Evolutionary conservation across 1,140 invertebrate genomes (phyloP).

Genomic region (Drosophila subobscura): DNA sequence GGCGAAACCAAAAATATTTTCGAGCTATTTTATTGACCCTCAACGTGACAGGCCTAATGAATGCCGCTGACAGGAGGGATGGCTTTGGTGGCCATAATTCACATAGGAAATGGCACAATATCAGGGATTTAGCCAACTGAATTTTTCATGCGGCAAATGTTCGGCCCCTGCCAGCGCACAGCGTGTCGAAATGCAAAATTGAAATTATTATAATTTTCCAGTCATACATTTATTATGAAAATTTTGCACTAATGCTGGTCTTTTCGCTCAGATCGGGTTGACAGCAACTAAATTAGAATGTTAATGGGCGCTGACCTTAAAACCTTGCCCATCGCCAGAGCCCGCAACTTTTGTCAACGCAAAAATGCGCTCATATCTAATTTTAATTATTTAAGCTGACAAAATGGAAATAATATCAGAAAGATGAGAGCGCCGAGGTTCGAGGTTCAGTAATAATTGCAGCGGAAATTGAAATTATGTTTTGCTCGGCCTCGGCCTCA

Average conservation of each 20-base stretch:
- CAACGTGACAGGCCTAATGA: slow-evolving; percentile 35
- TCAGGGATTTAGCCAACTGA: slow-evolving; percentile 46
- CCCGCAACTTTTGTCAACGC: slow-evolving; percentile 4
- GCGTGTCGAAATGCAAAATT: slow-evolving; percentile 39
- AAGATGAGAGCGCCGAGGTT: slow-evolving; percentile 11
- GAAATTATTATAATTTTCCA: slow-evolving; percentile 42
- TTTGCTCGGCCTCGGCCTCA: slow-evolving; percentile 61
- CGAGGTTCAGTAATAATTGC: slow-evolving; percentile 59
- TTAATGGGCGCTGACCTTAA: slow-evolving; percentile 45
- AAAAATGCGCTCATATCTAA: slow-evolving; percentile 39
- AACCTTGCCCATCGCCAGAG: neutral
- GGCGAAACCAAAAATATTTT: slow-evolving; percentile 17
- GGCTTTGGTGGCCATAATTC: slow-evolving; percentile 22
- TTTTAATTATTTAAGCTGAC: slow-evolving; percentile 71
- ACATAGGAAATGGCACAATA: slow-evolving; percentile 25
- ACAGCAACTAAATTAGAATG: slow-evolving; percentile 36
- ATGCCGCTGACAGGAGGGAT: slow-evolving; percentile 30
- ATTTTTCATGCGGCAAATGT: slow-evolving; percentile 46
- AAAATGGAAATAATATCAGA: slow-evolving; percentile 26
- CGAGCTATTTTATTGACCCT: slow-evolving; percentile 57
- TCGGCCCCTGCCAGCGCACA: slow-evolving; percentile 13
- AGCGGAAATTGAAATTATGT: slow-evolving; percentile 79
- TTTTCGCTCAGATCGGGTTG: neutral
- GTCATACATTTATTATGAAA: slow-evolving; percentile 53
- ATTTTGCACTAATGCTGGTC: slow-evolving; percentile 18